Conservation (phyloP, 2,113 vertebrate genomes). For the Mesembrinibis cayennensis region DNA sequence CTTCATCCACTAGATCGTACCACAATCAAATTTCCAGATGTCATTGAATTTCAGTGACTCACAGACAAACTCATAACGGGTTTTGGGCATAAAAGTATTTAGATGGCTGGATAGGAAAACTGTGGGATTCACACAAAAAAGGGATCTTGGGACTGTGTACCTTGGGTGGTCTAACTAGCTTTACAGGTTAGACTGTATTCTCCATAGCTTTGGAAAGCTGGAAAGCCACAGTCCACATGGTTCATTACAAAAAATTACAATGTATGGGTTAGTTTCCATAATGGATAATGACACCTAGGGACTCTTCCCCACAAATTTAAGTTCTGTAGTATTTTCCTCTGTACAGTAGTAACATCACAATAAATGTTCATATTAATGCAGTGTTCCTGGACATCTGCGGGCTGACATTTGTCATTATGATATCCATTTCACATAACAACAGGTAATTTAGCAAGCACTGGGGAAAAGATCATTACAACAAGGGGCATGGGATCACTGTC, state of each 20-base stretch:
- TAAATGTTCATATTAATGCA: not conserved
- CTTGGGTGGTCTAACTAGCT: not conserved
- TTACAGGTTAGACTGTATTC: not conserved
- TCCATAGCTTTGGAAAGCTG: not conserved
- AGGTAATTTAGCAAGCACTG: not conserved
- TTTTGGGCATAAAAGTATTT: not conserved
- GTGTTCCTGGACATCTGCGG: not conserved
- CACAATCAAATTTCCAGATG: not conserved
- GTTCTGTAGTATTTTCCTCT: not conserved
- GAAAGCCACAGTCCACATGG: not conserved
- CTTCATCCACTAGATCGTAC: not conserved
- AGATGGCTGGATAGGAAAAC: not conserved
- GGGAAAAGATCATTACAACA: not conserved
- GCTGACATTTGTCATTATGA: not conserved
- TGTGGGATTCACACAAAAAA: not conserved
- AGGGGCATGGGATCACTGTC: not conserved
- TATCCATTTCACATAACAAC: not conserved
- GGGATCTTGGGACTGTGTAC: not conserved
- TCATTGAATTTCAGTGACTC: not conserved
- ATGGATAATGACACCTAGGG: not conserved
- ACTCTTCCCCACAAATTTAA: not conserved
- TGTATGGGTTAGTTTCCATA: not conserved
- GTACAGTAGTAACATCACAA: not conserved
- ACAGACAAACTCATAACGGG: not conserved
- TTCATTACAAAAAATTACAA: not conserved